These are phyloP conservation scores for Flexamia atlantica DNA, from an alignment of 2,888 invertebrate genomes.

Conservation along the genomic window DNA sequence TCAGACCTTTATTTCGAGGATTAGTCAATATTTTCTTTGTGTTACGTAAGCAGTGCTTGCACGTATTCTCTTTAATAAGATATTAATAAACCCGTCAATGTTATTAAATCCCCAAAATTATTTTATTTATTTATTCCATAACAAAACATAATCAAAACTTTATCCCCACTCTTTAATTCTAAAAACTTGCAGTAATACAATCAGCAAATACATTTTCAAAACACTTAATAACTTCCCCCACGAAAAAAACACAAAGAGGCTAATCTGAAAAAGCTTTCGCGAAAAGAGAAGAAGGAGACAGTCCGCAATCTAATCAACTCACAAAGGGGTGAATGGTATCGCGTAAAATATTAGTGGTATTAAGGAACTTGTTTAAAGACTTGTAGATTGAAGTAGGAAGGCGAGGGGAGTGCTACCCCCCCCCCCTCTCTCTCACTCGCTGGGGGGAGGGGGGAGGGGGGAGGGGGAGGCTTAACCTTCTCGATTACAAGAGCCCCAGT, in stretches of 20 bases:
- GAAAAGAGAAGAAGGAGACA: constrained; percentile 21
- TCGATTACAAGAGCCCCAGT: constrained; percentile 21
- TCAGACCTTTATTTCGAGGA: too few relatives aligned
- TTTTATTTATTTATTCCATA: too few relatives aligned
- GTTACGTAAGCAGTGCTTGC: too few relatives aligned
- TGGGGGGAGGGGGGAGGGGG: background rate
- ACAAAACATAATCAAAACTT: too few relatives aligned
- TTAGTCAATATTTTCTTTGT: too few relatives aligned
- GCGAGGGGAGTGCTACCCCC: background rate
- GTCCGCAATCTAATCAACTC: constrained; percentile 39
- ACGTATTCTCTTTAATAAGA: too few relatives aligned
- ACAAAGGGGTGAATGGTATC: constrained; percentile 41
- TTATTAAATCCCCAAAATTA: too few relatives aligned
- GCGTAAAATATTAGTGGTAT: constrained; percentile 57
- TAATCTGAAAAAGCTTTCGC: constrained; percentile 35
- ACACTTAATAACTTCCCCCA: too few relatives aligned
- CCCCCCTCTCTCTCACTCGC: background rate
- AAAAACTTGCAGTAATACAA: too few relatives aligned
- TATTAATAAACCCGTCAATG: too few relatives aligned
- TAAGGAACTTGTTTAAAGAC: constrained; percentile 53
- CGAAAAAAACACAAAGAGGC: background rate
- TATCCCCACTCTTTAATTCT: too few relatives aligned
- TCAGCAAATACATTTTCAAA: too few relatives aligned
- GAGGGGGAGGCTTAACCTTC: constrained; percentile 36
- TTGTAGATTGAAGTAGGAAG: constrained; percentile 31